Percentiles rank a stretch among this genome's conserved stretches.
phyloP scores from a whole-genome alignment of 2,888 invertebrate species.

The Punctoribates punctum region DNA sequence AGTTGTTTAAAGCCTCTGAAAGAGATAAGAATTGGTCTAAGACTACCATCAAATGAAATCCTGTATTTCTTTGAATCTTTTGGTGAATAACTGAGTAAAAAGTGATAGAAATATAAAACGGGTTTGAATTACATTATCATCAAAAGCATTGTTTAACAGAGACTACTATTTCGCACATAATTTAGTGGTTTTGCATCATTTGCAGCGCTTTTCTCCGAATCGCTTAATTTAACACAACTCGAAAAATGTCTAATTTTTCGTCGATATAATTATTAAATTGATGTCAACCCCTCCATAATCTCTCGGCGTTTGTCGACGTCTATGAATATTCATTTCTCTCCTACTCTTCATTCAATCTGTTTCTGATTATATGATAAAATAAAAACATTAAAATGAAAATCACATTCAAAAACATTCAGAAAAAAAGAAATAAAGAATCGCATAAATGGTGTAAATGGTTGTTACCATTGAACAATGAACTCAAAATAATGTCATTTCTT shows the following conservation, averaged over 20 bases:
- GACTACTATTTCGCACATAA: neutral
- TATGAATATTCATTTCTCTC: too few species aligned
- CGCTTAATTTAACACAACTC: neutral
- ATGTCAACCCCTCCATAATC: neutral
- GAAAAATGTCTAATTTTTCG: neutral
- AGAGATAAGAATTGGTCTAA: neutral
- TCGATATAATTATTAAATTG: neutral
- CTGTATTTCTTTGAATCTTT: neutral
- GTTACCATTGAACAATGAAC: neutral
- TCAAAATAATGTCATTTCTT: neutral
- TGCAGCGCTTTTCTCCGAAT: neutral
- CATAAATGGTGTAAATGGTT: neutral
- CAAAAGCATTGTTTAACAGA: slow-evolving; percentile 13
- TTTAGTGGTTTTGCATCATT: slow-evolving; percentile 21
- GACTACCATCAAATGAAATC: neutral
- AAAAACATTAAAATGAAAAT: slow-evolving; percentile 22
- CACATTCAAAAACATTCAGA: neutral
- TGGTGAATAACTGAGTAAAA: neutral
- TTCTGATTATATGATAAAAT: neutral
- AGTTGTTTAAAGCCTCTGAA: too few species aligned
- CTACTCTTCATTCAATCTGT: neutral
- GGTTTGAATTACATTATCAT: slow-evolving; percentile 19
- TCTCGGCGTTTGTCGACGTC: neutral
- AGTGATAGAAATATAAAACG: neutral
- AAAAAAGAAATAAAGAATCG: neutral